phyloP scores from a whole-genome alignment of 2,113 vertebrate genomes.

The Ophiodon elongatus region DNA sequence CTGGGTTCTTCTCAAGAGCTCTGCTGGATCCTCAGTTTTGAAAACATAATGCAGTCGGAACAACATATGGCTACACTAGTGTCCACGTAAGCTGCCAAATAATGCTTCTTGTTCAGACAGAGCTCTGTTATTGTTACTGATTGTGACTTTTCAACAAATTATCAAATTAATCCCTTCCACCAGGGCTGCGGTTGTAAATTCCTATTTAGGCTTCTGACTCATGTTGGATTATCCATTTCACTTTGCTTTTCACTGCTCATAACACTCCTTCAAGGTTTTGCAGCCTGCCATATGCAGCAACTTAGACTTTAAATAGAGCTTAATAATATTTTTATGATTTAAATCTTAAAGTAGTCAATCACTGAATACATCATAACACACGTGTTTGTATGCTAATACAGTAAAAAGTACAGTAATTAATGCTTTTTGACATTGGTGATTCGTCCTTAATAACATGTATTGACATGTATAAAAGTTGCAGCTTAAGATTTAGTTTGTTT shows the following conservation, averaged over 20 bases:
- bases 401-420: neutral
- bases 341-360: conserved; percentile 6
- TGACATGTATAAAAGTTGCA: neutral
- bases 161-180: neutral
- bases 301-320: neutral
- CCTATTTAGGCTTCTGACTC: neutral
- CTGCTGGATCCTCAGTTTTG: neutral
- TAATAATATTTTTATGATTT: neutral
- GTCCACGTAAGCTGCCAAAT: neutral
- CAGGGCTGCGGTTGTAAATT: neutral
- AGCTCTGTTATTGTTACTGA: neutral
- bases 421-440: neutral
- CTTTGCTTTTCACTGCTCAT: neutral
- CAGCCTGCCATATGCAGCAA: neutral
- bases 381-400: neutral
- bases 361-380: neutral
- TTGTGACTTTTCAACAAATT: neutral
- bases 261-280: neutral
- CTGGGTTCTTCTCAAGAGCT: neutral
- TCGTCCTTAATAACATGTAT: neutral
- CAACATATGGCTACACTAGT: neutral
- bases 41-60: neutral
- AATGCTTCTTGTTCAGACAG: neutral
- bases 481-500: neutral
- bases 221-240: conserved; percentile 16